phyloP scores from a whole-genome alignment of 1,140 invertebrate species.

The Tetranychus urticae region DNA sequence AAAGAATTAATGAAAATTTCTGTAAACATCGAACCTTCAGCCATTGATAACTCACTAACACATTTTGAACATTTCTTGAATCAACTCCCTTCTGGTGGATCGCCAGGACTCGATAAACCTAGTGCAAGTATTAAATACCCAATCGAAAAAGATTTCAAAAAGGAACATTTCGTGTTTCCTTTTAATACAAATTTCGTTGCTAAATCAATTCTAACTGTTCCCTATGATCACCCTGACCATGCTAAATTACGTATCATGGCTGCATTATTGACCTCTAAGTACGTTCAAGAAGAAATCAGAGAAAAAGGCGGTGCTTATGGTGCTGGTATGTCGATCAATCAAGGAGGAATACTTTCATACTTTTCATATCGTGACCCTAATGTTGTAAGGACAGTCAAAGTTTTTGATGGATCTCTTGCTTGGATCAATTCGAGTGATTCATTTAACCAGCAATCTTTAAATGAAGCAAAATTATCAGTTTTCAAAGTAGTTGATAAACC shows the following conservation, averaged over 20 bases:
- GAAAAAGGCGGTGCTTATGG: slow-evolving; percentile 84
- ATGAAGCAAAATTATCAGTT: slow-evolving; percentile 65
- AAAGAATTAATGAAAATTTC: slow-evolving; percentile 16
- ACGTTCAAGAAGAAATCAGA: slow-evolving; percentile 54
- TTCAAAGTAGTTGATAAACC: slow-evolving; percentile 56
- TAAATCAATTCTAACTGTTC: slow-evolving; percentile 46
- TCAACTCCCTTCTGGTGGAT: background rate
- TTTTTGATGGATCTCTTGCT: slow-evolving; percentile 42
- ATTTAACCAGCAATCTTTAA: slow-evolving; percentile 33
- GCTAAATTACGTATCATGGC: slow-evolving; percentile 45
- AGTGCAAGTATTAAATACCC: background rate
- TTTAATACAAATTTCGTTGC: slow-evolving; percentile 64
- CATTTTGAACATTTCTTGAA: slow-evolving; percentile 24
- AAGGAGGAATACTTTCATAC: slow-evolving; percentile 46
- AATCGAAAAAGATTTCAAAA: background rate
- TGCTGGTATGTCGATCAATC: slow-evolving; percentile 37
- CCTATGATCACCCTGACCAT: slow-evolving; percentile 50
- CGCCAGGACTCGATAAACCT: background rate
- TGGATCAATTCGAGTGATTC: slow-evolving; percentile 33
- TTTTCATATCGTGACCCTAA: slow-evolving; percentile 42
- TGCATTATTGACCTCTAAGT: slow-evolving; percentile 48
- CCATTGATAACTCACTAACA: slow-evolving; percentile 19
- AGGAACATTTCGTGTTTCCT: slow-evolving; percentile 51
- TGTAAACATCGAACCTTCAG: slow-evolving; percentile 20
- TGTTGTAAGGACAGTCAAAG: slow-evolving; percentile 20